Evolutionary conservation across 2,888 invertebrate species (phyloP).

Genomic region (Sinhomidia bicolor): DNA sequence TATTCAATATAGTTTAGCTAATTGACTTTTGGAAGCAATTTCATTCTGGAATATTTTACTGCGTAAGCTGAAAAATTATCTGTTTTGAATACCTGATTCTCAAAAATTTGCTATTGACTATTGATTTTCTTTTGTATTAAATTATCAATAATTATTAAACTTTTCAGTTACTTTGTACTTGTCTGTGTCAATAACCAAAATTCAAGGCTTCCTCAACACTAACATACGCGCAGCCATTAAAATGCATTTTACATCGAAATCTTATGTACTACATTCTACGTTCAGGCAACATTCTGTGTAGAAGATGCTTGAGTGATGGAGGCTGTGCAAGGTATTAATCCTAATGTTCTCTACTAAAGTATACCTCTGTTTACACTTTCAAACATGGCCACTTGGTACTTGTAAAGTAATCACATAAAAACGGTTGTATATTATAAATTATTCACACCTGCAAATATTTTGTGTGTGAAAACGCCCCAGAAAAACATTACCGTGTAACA

Average conservation of each 20-base stretch:
- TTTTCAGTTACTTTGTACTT: too few relatives aligned
- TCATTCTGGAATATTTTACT: too few relatives aligned
- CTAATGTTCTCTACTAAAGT: not conserved
- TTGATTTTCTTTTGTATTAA: too few relatives aligned
- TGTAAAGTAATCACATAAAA: constrained; percentile 20
- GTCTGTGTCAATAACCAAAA: too few relatives aligned
- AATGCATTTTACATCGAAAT: not conserved
- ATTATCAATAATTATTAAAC: too few relatives aligned
- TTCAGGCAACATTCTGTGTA: not conserved
- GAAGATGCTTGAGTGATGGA: not conserved
- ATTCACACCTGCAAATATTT: not conserved
- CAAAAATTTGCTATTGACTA: too few relatives aligned
- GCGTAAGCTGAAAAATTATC: too few relatives aligned
- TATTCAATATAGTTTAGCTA: too few relatives aligned
- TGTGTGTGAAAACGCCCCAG: not conserved
- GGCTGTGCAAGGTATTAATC: constrained; percentile 8
- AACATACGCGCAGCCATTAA: not conserved
- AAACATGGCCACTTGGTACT: not conserved
- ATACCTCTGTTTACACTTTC: not conserved
- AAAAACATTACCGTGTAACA: not conserved
- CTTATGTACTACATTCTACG: not conserved
- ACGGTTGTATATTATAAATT: not conserved
- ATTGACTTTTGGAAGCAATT: too few relatives aligned
- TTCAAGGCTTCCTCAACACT: too few relatives aligned
- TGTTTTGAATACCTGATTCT: too few relatives aligned